A percentile compares a stretch with the other conserved stretches of the same genome.
These are phyloP conservation scores for Dolichoris vasculosae DNA, from an alignment of 1,140 invertebrate genomes.

Conservation along the genomic window DNA sequence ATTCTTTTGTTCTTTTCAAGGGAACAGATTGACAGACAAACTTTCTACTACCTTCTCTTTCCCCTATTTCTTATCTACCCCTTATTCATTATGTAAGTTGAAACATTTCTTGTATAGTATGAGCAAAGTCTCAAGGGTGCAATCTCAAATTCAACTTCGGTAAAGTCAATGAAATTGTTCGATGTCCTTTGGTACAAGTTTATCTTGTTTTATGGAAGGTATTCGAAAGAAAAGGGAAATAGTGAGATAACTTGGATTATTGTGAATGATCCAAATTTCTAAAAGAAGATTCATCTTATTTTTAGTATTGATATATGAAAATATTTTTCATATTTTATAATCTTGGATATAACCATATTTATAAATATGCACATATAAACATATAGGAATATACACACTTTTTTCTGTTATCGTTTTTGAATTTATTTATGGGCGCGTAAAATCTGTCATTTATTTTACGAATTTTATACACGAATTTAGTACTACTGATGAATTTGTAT, in stretches of 20 bases:
- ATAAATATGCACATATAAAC: background rate
- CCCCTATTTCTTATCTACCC: background rate
- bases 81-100: conserved; percentile 18
- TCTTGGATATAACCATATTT: background rate
- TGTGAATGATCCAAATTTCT: background rate
- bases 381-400: background rate
- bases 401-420: too few species aligned
- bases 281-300: background rate
- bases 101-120: conserved; percentile 2
- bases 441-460: too few species aligned
- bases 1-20: background rate
- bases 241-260: conserved; percentile 28
- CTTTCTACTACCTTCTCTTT: background rate
- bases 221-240: background rate
- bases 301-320: background rate
- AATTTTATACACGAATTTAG: too few species aligned
- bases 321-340: background rate
- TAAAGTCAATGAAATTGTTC: conserved; percentile 9
- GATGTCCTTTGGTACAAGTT: background rate
- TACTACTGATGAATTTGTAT: too few species aligned
- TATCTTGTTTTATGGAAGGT: conserved; percentile 20
- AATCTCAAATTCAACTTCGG: conserved; percentile 2
- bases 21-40: background rate
- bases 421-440: too few species aligned
- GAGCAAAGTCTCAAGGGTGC: conserved; percentile 16